Base-by-base conservation (phyloP, 2,888 invertebrate genomes). In the Allolobophora icterica region DNA sequence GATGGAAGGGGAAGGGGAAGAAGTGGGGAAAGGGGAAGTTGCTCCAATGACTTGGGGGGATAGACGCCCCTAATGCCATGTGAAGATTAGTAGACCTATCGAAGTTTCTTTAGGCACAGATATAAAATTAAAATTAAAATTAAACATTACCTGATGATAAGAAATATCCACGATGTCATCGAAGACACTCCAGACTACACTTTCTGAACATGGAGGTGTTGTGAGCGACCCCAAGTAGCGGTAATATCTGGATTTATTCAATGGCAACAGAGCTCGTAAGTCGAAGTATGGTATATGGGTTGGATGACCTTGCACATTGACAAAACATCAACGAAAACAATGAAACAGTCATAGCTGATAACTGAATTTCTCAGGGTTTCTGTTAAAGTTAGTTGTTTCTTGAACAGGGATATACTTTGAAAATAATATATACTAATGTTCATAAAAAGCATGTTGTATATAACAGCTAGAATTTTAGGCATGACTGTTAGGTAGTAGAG, bases 121-220 rank as follows among this genome's bases (percentile, higher is more conserved):
- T 38, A n/a, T 71, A 8, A n/a, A 71, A n/a, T n/a, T n/a, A 6
- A 17, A 30, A n/a, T 71, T 71, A n/a, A n/a, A 71, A 71, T 71
- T 8, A n/a, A n/a, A 17, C 71, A 71, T 71, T 71, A 71, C 71
- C 71, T 71, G 71, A 1, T 8, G 30, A n/a, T 30, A 30, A 71
- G 71, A 71, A 71, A 71, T 71, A n/a, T n/a, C 6, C 17, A n/a
- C n/a, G n/a, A n/a, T 4, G 71, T 30, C 87, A 35, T 87, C 38
- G 87, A 87, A 87, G 35, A 91, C 38, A 30, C 38, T 87, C 91
- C 91, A 91, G 87, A 91, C 24, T 21, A 91, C 91, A 35, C 58
- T 91, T 89, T 91, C 91, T 35, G 91, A 87, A 58, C 91, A 91
- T 21, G 91, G 91, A 24, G 91, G 91, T 34, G 91, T 91, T 45